Evolutionary conservation across 2,888 invertebrate genomes (phyloP), one percentile per base, ranked within the genome.

Genomic region (Graphium colonna): DNA sequence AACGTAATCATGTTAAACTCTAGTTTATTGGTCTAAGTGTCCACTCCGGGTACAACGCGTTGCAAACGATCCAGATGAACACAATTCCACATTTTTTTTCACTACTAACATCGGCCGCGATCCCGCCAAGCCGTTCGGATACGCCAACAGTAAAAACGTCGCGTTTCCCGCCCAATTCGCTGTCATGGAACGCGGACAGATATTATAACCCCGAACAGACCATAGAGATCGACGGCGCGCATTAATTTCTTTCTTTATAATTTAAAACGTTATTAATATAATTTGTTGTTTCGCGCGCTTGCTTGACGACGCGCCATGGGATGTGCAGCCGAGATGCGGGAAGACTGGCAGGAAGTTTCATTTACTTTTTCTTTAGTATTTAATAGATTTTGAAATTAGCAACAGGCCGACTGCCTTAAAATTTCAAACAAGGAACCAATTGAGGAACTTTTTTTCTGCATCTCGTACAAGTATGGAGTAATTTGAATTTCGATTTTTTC

Each of bases 241-340:
- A 77, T 86, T 83, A 81, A 79, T 82, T 83, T 77, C 79, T 81
- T 84, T 80, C 78, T 79, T 85, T 87, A 84, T 84, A 83, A 86
- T 84, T 80, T 87, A 85, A 87, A 88, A 87, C 84, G 71, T 88
- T 87, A 87, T 83, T 84, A 82, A 88, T 88, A 89, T 88, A 88
- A 87, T 89, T 87, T 89, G 88, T 87, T 88, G 88, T 89, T 78
- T 73, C 62, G 83, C 77, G 84, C 83, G 80, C 62, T 59, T 61
- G 47, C 62, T 70, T 62, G 63, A 71, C 85, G 76, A 77, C 79
- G 79, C 70, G 67, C 68, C 54, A 52, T 55, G 54, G 61, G 56
- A 59, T 57, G 57, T 43, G 75, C 78, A 83, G 79, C 79, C 78
- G 66, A 57, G 60, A 63, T 41, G 69, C 67, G 71, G 88, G 88